Percentiles rank a stretch among this genome's conserved stretches.
These are phyloP conservation scores for Polymixis flavicincta DNA, from an alignment of 2,888 invertebrate species.

Conservation along the genomic window DNA sequence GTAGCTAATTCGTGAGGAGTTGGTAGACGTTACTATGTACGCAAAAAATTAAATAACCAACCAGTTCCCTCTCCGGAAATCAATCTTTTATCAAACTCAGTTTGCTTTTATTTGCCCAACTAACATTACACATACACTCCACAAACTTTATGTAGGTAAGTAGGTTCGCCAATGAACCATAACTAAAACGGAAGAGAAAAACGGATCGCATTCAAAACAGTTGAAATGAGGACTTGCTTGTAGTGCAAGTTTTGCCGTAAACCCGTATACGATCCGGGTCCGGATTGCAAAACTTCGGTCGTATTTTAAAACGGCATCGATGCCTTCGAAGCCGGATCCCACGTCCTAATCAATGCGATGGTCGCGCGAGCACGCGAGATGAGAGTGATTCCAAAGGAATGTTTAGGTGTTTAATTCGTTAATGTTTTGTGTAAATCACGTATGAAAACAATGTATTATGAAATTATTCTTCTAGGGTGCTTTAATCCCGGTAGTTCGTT, in stretches of 20 bases:
- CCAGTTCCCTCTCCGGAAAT: background rate
- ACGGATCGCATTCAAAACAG: slow-evolving; percentile 61
- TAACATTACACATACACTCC: background rate
- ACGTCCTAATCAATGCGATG: background rate
- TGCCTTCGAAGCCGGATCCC: background rate
- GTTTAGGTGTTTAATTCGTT: too few relatives aligned
- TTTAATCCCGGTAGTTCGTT: too few relatives aligned
- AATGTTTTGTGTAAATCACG: too few relatives aligned
- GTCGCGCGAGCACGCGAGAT: too few relatives aligned
- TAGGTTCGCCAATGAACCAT: slow-evolving; percentile 6
- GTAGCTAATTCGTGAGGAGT: too few relatives aligned
- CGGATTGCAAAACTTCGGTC: slow-evolving; percentile 70
- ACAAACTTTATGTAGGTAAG: slow-evolving; percentile 15
- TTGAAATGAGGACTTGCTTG: slow-evolving; percentile 65
- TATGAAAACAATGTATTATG: too few relatives aligned
- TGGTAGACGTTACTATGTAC: too few relatives aligned
- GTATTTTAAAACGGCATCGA: slow-evolving; percentile 60
- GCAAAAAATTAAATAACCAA: too few relatives aligned
- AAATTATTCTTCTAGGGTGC: too few relatives aligned
- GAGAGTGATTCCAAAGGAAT: too few relatives aligned
- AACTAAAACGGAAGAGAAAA: slow-evolving; percentile 66
- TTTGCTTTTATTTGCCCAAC: background rate
- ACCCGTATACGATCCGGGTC: slow-evolving; percentile 67
- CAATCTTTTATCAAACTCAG: background rate
- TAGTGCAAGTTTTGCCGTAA: slow-evolving; percentile 72